Percentiles rank a stretch among this genome's conserved stretches.
Conservation (phyloP, 2,888 invertebrate species). For the Synanthedon andrenaeformis region DNA sequence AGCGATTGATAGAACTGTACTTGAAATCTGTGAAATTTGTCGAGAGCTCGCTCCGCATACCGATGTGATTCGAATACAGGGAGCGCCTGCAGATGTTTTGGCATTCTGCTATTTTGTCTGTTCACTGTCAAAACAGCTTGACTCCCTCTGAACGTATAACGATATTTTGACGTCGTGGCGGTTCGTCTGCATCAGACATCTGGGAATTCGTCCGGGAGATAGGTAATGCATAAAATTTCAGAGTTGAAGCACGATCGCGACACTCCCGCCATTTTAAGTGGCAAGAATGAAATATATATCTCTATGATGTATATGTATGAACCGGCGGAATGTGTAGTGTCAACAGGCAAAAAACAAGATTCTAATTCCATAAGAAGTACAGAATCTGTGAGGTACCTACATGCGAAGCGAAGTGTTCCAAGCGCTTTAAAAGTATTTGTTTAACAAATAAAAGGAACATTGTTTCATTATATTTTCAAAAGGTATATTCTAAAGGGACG, state of each 20-base stretch:
- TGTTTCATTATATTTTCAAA: not conserved
- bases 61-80: not conserved
- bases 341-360: too few species aligned
- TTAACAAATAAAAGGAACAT: conserved; percentile 12
- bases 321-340: not conserved
- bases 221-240: conserved; percentile 35
- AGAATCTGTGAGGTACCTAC: too few species aligned
- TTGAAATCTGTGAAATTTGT: not conserved
- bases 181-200: conserved; percentile 19
- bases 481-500: not conserved
- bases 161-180: conserved; percentile 20
- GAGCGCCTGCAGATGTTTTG: not conserved
- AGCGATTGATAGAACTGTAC: not conserved
- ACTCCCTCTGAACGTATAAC: conserved; percentile 10
- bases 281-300: conserved; percentile 10
- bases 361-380: too few species aligned
- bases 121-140: conserved; percentile 6
- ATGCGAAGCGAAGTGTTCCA: conserved; percentile 25
- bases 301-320: conserved; percentile 3
- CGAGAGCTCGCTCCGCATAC: too few species aligned
- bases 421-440: conserved; percentile 23
- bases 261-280: conserved; percentile 15
- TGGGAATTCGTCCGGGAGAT: conserved; percentile 19
- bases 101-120: not conserved
- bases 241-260: conserved; percentile 14